A percentile compares a stretch with the other conserved stretches of the same genome.
Evolutionary conservation across 2,113 vertebrate species (phyloP).

Genomic region (Centropus bengalensis): DNA sequence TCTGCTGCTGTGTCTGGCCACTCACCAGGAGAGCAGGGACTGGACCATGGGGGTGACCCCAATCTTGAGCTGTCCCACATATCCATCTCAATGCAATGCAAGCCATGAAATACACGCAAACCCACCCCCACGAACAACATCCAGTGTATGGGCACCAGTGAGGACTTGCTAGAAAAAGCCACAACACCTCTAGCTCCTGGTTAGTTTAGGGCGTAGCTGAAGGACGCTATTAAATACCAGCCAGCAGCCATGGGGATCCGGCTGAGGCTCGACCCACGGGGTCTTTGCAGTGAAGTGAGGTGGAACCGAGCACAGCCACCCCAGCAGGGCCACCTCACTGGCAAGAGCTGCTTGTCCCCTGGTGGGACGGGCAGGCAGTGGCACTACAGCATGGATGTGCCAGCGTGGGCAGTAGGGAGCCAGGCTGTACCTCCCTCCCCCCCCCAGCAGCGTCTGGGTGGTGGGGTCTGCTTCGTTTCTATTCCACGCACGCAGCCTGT

Average conservation of each 20-base stretch:
- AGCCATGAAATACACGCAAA: fast-evolving
- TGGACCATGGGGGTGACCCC: fast-evolving
- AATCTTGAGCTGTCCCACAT: neutral
- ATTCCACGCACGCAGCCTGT: conserved; percentile 9
- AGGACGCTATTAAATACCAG: neutral
- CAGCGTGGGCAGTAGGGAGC: neutral
- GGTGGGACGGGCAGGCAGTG: fast-evolving
- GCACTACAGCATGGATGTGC: fast-evolving
- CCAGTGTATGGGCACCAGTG: fast-evolving
- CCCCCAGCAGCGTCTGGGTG: neutral
- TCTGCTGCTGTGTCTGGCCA: neutral
- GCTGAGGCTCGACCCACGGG: neutral
- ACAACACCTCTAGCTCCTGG: neutral
- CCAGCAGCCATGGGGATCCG: neutral
- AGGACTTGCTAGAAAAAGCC: fast-evolving
- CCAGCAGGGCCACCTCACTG: fast-evolving
- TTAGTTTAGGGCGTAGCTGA: neutral
- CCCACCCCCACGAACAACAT: fast-evolving
- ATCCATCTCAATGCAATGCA: fast-evolving
- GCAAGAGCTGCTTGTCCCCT: fast-evolving
- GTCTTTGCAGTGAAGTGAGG: fast-evolving
- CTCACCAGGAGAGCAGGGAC: neutral
- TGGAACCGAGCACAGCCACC: neutral
- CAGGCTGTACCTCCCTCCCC: neutral
- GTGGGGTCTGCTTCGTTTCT: neutral